These are phyloP conservation scores for Ephestia elutella DNA, from an alignment of 1,140 invertebrate species.

Conservation along the genomic window DNA sequence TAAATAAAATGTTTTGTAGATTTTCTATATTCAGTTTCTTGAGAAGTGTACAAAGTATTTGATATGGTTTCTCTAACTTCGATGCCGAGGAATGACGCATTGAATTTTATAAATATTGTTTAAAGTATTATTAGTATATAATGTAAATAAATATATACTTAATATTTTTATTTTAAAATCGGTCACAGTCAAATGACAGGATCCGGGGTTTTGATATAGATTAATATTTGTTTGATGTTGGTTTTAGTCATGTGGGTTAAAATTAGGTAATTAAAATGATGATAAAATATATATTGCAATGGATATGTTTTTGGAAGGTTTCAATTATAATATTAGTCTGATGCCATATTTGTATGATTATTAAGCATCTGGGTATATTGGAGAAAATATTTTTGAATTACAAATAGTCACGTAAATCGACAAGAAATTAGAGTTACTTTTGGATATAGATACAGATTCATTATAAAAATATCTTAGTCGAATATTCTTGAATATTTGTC, in stretches of 20 bases:
- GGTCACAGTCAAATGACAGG: slow-evolving; percentile 25
- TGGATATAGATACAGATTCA: too few species aligned
- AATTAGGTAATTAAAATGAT: slow-evolving; percentile 18
- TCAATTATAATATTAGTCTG: slow-evolving; percentile 9
- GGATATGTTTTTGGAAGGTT: neutral
- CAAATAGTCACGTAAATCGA: neutral
- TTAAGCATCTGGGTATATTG: neutral
- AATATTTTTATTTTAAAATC: slow-evolving; percentile 49
- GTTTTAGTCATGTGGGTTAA: slow-evolving; percentile 26
- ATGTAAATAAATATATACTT: slow-evolving; percentile 67
- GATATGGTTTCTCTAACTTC: slow-evolving; percentile 47
- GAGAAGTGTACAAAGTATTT: slow-evolving; percentile 66
- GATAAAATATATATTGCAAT: slow-evolving; percentile 9
- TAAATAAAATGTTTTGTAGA: slow-evolving; percentile 69
- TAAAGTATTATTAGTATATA: slow-evolving; percentile 70
- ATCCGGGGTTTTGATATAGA: slow-evolving; percentile 24
- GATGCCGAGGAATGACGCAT: slow-evolving; percentile 36
- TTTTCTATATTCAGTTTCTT: slow-evolving; percentile 68
- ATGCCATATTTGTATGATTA: slow-evolving; percentile 15
- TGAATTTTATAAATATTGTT: slow-evolving; percentile 67
- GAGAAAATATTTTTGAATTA: neutral
- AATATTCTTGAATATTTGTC: too few species aligned
- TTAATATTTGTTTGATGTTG: slow-evolving; percentile 21
- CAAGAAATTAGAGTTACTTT: neutral
- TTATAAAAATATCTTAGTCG: too few species aligned